Conservation (phyloP, 2,888 invertebrate genomes). For the Volucella zonaria region DNA sequence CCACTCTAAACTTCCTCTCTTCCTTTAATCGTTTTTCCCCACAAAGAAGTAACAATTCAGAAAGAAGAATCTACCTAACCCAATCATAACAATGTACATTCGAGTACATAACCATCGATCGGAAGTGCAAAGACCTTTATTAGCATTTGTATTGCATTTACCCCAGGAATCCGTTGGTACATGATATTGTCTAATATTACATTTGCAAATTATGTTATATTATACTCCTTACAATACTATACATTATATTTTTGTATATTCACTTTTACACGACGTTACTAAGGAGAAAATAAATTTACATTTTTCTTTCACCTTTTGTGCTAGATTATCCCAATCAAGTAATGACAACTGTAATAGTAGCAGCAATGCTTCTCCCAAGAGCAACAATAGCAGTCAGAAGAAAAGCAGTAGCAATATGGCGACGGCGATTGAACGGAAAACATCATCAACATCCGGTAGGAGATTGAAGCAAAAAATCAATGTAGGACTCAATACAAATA, state of each 20-base stretch:
- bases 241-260: conserved; percentile 1
- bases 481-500: conserved; percentile 27
- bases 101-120: conserved; percentile 2
- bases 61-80: neutral
- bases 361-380: conserved; percentile 67
- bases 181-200: conserved; percentile 23
- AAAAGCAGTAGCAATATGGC: neutral
- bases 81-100: neutral
- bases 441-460: conserved; percentile 47
- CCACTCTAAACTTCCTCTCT: neutral
- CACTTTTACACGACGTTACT: neutral
- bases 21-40: conserved; percentile 10
- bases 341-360: conserved; percentile 63
- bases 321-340: conserved; percentile 60
- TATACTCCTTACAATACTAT: neutral
- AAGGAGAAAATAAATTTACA: neutral
- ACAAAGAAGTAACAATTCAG: too few relatives aligned
- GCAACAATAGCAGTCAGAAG: conserved; percentile 45
- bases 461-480: conserved; percentile 43
- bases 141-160: conserved; percentile 19
- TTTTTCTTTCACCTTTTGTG: conserved; percentile 66
- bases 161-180: neutral
- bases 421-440: conserved; percentile 11
- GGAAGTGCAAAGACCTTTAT: conserved; percentile 5
- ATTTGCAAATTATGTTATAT: conserved; percentile 54